These are phyloP conservation scores for Montipora capitata DNA, from an alignment of 92 coral and sea anemone genomes.

Conservation along the genomic window DNA sequence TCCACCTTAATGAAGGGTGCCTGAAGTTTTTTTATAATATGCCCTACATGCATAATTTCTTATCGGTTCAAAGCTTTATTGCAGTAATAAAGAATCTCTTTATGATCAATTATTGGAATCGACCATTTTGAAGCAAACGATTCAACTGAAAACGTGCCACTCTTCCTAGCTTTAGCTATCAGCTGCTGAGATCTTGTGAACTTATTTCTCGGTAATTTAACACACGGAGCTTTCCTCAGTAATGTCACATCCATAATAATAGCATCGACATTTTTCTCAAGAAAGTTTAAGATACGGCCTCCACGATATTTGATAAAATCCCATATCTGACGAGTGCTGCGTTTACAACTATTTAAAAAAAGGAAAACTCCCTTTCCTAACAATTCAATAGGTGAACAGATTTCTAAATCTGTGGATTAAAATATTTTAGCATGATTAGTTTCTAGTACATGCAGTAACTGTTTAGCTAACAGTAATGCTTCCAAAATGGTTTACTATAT, in stretches of 20 bases:
- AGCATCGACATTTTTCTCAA: not conserved
- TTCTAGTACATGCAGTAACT: too few relatives aligned
- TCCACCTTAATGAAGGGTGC: constrained; percentile 4
- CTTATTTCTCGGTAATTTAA: not conserved
- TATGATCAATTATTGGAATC: not conserved
- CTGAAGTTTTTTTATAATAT: not conserved
- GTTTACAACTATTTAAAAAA: not conserved
- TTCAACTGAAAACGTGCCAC: not conserved
- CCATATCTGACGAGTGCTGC: not conserved
- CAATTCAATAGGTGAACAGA: not conserved
- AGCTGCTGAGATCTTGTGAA: not conserved
- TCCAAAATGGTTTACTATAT: too few relatives aligned
- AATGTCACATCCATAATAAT: not conserved
- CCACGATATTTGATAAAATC: not conserved
- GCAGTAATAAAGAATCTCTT: not conserved
- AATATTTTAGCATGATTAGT: not conserved
- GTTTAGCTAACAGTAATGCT: too few relatives aligned
- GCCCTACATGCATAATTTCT: not conserved
- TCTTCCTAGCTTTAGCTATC: not conserved
- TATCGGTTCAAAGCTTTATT: not conserved
- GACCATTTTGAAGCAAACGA: not conserved
- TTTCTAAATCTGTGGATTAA: not conserved
- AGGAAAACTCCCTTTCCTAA: constrained; percentile 7
- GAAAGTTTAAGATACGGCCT: not conserved
- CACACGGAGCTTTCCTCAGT: not conserved